phyloP scores from a whole-genome alignment of 1,140 invertebrate species.

The Caenorhabditis remanei region DNA sequence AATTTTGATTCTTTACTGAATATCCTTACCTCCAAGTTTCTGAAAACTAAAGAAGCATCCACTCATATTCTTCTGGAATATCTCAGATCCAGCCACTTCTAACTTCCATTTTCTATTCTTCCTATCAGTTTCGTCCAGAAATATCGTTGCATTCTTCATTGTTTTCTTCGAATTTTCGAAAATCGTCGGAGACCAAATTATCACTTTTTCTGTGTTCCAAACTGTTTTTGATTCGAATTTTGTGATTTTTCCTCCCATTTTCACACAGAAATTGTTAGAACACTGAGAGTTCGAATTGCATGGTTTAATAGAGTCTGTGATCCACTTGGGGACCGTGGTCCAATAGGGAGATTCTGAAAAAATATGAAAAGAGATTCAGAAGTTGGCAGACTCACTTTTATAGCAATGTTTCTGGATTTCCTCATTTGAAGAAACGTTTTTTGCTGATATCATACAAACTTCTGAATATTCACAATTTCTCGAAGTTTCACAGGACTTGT shows the following conservation, averaged over 20 bases:
- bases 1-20: too few species aligned
- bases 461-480: not conserved
- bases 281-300: not conserved
- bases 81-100: not conserved
- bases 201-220: not conserved
- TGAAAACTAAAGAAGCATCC: too few species aligned
- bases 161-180: too few species aligned
- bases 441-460: slow-evolving; percentile 19
- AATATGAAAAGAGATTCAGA: not conserved
- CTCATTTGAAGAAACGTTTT: not conserved
- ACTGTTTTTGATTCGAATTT: not conserved
- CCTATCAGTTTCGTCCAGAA: not conserved
- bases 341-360: not conserved
- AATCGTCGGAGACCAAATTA: not conserved
- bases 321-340: not conserved
- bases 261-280: not conserved
- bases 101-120: not conserved
- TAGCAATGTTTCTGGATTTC: slow-evolving; percentile 1
- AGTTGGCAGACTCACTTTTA: not conserved
- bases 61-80: too few species aligned
- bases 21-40: too few species aligned
- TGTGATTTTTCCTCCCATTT: not conserved
- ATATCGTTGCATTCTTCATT: not conserved
- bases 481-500: not conserved
- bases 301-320: not conserved